These are phyloP conservation scores for Therioaphis trifolii DNA, from an alignment of 2,888 invertebrate genomes.

Conservation along the genomic window DNA sequence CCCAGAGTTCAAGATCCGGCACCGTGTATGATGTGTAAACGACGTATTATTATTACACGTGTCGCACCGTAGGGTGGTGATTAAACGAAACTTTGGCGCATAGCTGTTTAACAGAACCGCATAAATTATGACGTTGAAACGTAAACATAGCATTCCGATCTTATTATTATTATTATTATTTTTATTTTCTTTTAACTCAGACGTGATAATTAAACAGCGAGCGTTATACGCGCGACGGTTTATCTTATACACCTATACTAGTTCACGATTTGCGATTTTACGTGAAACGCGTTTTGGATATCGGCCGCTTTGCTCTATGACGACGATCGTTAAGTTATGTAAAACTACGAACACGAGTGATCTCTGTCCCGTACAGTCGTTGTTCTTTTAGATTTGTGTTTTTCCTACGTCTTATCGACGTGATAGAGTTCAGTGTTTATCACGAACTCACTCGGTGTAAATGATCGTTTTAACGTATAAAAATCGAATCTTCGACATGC, in stretches of 20 bases:
- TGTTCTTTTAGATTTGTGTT: not conserved
- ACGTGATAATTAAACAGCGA: not conserved
- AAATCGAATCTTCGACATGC: not conserved
- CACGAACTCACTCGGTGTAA: not conserved
- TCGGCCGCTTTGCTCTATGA: too few relatives aligned
- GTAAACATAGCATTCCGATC: not conserved
- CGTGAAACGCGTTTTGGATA: too few relatives aligned
- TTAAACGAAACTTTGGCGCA: not conserved
- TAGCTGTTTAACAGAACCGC: not conserved
- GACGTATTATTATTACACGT: too few relatives aligned
- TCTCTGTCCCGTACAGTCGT: not conserved
- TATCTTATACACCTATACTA: not conserved
- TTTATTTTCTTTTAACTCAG: not conserved
- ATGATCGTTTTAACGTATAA: not conserved
- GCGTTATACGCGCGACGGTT: not conserved
- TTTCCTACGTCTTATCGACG: not conserved
- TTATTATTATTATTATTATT: not conserved
- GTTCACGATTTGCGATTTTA: not conserved
- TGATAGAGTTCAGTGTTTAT: conserved; percentile 12
- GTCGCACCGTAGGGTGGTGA: too few relatives aligned
- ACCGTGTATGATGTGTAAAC: too few relatives aligned
- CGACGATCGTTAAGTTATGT: too few relatives aligned
- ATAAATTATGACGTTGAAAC: not conserved
- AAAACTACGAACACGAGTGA: not conserved
- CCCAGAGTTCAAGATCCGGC: too few relatives aligned